Base-by-base conservation (phyloP, 2,797 vertebrate species). In the Sciurus carolinensis region DNA sequence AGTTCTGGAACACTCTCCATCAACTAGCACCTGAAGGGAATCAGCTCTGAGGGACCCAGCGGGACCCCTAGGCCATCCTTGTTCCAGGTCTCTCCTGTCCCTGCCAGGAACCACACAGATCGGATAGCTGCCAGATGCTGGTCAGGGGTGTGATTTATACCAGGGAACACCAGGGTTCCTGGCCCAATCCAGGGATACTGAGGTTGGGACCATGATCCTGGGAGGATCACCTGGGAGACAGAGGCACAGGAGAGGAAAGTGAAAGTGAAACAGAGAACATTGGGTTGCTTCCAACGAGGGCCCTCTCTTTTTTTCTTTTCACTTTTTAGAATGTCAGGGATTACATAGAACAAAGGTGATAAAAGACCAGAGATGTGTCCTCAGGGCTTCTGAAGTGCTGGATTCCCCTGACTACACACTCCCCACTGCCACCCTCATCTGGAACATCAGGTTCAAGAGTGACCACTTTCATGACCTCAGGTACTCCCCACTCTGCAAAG, bases 201-300 rank as follows among this genome's bases (percentile, higher is more conserved):
- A 24, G 36, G 14, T 10, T 52, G 44, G 18, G 28, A 42, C 7
- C 42, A 4, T 5, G 36, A 7, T 20, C 2, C 12, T 33, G 42
- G 15, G 33, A 9, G 18, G 30, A 26, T 15, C 33, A 44, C 1
- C 7, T n/a, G 11, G 24, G 14, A 26, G 1, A 22, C 2, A 0
- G 17, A 39, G 7, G 22, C 13, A 52, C 1, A 39, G 73, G 44
- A 47, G 26, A 42, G 4, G 5, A 4, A 57, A 28, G 59, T 64
- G 39, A 20, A 82, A 64, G 52, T 20, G 14, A 50, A 69, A 11
- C 52, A 39, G 81, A 71, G 81, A 71, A 24, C 44, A 54, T 4
- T 22, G 20, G n/a, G 28, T 2, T 28, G 30, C 20, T n/a, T 71
- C 76, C 54, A 24, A 4, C 75, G 47, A 42, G n/a, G 39, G 42